Evolutionary conservation across 2,888 invertebrate genomes (phyloP), one percentile per base, ranked within the genome.

Genomic region (Drosophila incognita): DNA sequence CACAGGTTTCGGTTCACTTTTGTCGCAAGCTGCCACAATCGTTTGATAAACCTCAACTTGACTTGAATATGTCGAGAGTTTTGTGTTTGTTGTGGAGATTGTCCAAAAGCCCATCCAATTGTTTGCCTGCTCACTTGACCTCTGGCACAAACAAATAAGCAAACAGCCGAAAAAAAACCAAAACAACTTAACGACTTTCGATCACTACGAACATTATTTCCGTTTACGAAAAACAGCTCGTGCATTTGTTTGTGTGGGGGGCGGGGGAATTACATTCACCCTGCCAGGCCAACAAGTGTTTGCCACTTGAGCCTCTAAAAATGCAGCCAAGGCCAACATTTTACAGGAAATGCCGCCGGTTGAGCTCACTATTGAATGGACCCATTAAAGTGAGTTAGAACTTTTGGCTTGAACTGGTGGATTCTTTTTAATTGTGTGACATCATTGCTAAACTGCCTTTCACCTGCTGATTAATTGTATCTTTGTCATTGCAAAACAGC

Each of bases 251-350:
- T 77, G 77, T 77, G 81, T 69, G 74, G 82, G 89, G 89, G 82
- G 82, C 87, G 89, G 82, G 89, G 82, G 84, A 89, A 89, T 24
- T 82, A 89, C 87, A 85, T 85, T 85, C 85, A 85, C 87, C 82
- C 72, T 74, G 36, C 69, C 48, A 74, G 77, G 33, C 67, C 46
- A 58, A 42, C 58, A 76, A 86, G 72, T 69, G 71, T n/a, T n/a
- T 67, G 52, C 57, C 71, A 69, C 79, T 81, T 68, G 48, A 74
- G 59, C 40, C 53, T 48, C 31, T 18, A 67, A 42, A 87, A 72
- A 60, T 86, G 87, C 81, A 79, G 81, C 59, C 83, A 84, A 88
- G 84, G 84, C 71, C 71, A 35, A 38, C 42, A n/a, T 24, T 27
- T 56, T 29, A 48, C 71, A 85, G 86, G 86, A 87, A 83, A 75